Evolutionary conservation across 2,113 vertebrate genomes (phyloP).

Genomic region (Odobenus rosmarus): DNA sequence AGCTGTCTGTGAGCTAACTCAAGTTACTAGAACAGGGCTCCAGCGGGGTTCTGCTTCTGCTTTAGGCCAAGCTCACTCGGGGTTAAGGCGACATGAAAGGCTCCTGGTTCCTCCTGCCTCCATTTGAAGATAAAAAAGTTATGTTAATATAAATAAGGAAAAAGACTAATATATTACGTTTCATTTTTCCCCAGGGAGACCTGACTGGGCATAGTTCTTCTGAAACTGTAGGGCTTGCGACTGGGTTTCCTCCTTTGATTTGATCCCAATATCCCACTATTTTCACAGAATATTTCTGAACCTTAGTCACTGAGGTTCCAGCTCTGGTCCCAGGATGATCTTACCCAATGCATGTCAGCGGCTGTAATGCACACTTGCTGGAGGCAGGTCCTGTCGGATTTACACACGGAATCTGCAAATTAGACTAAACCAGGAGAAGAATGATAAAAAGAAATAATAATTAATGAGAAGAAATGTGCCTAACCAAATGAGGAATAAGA

Average conservation of each 20-base stretch:
- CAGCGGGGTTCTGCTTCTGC: slow-evolving; percentile 15
- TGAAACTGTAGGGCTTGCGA: background rate
- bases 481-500: background rate
- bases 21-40: slow-evolving; percentile 44
- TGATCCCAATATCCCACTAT: background rate
- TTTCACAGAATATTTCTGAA: background rate
- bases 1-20: slow-evolving; percentile 4
- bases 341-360: background rate
- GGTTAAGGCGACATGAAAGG: background rate
- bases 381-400: background rate
- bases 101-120: background rate
- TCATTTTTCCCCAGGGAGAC: background rate
- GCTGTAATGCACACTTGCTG: background rate
- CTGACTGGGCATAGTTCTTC: background rate
- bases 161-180: background rate
- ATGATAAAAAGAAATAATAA: background rate
- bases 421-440: background rate
- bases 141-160: background rate
- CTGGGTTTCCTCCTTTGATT: background rate
- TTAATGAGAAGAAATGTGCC: background rate
- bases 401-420: background rate
- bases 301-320: background rate
- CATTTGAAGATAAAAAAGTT: background rate
- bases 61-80: background rate
- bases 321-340: background rate